Conservation (phyloP, 2,797 vertebrate species). For the Pangasius macronema region DNA sequence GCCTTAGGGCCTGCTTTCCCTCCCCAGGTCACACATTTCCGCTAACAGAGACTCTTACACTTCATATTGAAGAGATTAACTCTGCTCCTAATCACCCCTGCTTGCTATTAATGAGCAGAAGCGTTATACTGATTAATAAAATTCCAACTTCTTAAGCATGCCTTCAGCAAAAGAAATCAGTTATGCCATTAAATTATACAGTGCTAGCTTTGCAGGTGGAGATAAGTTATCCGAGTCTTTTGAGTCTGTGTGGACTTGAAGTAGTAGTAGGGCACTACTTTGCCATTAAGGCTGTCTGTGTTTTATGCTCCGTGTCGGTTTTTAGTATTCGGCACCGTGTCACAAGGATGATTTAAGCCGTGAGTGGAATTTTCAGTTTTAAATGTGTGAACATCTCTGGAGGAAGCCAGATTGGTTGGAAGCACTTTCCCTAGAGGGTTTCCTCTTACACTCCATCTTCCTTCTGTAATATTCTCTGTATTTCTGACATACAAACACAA, state of each 20-base stretch:
- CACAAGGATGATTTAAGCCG: constrained; percentile 40
- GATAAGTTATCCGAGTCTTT: background rate
- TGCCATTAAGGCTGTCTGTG: background rate
- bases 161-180: background rate
- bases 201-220: background rate
- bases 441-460: background rate
- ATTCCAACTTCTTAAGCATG: constrained; percentile 11
- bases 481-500: background rate
- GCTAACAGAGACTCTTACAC: background rate
- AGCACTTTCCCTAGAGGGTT: constrained; percentile 8
- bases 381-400: constrained; percentile 4
- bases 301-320: background rate
- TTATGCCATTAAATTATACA: background rate
- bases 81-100: constrained; percentile 36
- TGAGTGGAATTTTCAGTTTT: constrained; percentile 1
- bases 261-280: background rate
- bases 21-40: background rate
- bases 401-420: background rate
- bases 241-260: background rate
- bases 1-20: background rate
- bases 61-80: background rate
- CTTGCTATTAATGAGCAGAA: constrained; percentile 38
- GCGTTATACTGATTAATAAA: constrained; percentile 17
- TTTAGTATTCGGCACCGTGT: constrained; percentile 41
- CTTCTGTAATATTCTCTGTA: background rate